Percentiles rank a stretch among this genome's conserved stretches.
Evolutionary conservation across 2,113 vertebrate species (phyloP).

Genomic region (Indicator maculatus): DNA sequence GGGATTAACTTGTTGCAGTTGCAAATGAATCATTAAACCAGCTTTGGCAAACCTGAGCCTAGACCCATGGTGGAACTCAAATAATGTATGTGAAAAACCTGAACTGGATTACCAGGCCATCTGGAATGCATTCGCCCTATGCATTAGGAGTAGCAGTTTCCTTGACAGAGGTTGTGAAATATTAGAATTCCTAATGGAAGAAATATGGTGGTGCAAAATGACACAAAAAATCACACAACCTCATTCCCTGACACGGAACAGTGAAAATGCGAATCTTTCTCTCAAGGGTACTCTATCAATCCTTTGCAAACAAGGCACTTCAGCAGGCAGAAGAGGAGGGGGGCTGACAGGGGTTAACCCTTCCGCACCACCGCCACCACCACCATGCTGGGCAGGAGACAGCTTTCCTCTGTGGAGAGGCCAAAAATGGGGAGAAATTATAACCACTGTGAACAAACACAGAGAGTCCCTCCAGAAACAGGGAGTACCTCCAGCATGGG

Average conservation of each 20-base stretch:
- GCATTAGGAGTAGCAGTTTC: constrained; percentile 65
- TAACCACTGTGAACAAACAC: rapidly evolving
- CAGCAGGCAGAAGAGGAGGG: constrained; percentile 17
- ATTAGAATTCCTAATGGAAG: constrained; percentile 73
- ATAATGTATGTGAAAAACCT: constrained; percentile 67
- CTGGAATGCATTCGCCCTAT: constrained; percentile 46
- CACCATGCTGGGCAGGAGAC: background rate
- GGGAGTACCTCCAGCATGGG: background rate
- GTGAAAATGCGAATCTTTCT: constrained; percentile 62
- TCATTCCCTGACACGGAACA: constrained; percentile 65
- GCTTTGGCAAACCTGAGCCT: constrained; percentile 37
- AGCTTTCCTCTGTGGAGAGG: background rate
- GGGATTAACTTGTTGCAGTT: constrained; percentile 64
- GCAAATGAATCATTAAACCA: constrained; percentile 64
- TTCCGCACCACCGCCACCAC: constrained; percentile 35
- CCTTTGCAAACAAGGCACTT: constrained; percentile 61
- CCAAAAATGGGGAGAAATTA: rapidly evolving
- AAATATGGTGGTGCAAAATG: constrained; percentile 70
- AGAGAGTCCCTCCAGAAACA: rapidly evolving
- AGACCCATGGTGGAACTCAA: background rate
- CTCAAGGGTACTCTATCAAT: constrained; percentile 64
- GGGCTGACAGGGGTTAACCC: constrained; percentile 53
- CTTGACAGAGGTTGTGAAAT: constrained; percentile 69
- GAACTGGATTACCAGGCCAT: constrained; percentile 63
- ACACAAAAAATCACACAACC: constrained; percentile 67